Percentiles rank a stretch among this genome's conserved stretches.
These are phyloP conservation scores for Cavia aperea DNA, from an alignment of 2,113 vertebrate genomes.

Conservation along the genomic window DNA sequence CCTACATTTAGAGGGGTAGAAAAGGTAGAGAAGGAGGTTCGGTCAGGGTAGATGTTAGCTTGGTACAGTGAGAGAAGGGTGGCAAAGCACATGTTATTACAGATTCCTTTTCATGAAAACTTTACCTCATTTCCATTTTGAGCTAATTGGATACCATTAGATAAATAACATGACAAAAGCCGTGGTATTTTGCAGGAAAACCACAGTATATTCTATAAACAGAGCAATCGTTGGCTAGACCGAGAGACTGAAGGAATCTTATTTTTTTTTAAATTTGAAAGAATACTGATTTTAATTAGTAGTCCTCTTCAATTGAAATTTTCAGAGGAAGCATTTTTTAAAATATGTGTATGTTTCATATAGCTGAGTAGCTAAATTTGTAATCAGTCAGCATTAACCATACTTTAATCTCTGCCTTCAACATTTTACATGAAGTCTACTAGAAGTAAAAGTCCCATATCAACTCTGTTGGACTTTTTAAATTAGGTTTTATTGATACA, in stretches of 20 bases:
- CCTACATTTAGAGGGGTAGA: neutral
- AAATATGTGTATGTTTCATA: neutral
- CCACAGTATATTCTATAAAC: neutral
- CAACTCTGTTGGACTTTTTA: neutral
- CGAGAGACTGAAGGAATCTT: neutral
- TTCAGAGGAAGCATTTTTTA: neutral
- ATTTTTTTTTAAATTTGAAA: slow-evolving; percentile 34
- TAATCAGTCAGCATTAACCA: neutral
- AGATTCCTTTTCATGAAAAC: neutral
- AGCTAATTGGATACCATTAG: neutral
- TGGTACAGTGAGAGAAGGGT: neutral
- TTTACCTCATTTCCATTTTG: slow-evolving; percentile 6
- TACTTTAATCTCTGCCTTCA: neutral
- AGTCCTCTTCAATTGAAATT: slow-evolving; percentile 2
- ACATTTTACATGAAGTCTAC: neutral
- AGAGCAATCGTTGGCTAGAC: neutral
- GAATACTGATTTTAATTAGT: slow-evolving; percentile 26
- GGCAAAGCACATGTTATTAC: neutral
- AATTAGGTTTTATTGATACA: no score
- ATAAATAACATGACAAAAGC: slow-evolving; percentile 4
- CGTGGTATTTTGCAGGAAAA: slow-evolving; percentile 17
- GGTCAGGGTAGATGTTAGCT: neutral
- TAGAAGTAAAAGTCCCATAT: neutral
- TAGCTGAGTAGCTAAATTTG: neutral
- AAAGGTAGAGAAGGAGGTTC: neutral